phyloP scores from a whole-genome alignment of 2,113 vertebrate genomes.

The Serinus canaria region DNA sequence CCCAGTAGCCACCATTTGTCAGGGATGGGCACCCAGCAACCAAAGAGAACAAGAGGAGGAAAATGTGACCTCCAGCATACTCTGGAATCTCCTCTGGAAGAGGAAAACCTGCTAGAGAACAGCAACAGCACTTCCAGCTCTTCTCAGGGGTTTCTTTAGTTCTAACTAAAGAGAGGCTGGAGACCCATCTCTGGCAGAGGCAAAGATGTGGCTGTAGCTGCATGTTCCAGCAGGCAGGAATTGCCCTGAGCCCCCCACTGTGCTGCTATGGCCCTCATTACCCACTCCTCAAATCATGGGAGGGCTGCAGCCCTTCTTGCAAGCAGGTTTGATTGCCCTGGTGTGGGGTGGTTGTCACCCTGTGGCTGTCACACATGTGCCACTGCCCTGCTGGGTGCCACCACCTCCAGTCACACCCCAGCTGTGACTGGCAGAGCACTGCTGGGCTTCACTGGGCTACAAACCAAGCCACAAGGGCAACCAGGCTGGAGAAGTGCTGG shows the following conservation, averaged over 20 bases:
- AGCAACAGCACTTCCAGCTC: background rate
- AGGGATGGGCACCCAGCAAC: background rate
- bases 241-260: background rate
- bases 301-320: background rate
- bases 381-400: background rate
- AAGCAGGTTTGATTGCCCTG: background rate
- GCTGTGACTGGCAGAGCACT: background rate
- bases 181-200: background rate
- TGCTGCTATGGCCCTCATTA: background rate
- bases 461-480: background rate
- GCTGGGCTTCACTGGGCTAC: background rate
- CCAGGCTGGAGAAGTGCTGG: background rate
- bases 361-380: fast-evolving
- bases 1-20: background rate
- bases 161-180: background rate
- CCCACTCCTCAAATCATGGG: background rate
- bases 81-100: background rate
- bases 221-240: background rate
- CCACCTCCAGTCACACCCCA: background rate
- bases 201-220: background rate
- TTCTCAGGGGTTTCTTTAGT: background rate
- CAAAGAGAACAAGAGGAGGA: background rate
- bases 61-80: background rate
- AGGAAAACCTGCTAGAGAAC: background rate
- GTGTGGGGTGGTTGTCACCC: no score